These are phyloP conservation scores for Napeogenes inachia DNA, from an alignment of 2,888 invertebrate genomes.

Conservation along the genomic window DNA sequence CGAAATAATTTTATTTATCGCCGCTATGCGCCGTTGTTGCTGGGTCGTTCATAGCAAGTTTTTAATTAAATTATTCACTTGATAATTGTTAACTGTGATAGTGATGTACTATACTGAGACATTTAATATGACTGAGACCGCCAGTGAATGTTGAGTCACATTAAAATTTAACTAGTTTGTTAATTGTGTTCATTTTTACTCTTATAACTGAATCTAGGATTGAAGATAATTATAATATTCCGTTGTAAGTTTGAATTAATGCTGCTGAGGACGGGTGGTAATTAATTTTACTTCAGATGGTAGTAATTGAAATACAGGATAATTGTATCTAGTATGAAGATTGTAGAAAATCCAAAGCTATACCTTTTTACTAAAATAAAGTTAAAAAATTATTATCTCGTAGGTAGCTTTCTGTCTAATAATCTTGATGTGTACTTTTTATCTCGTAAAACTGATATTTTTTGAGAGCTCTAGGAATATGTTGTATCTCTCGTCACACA, in stretches of 20 bases:
- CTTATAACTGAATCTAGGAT: conserved; percentile 3
- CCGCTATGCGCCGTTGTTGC: conserved; percentile 48
- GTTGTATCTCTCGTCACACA: conserved; percentile 27
- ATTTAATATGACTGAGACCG: conserved; percentile 21
- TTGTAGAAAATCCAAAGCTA: not conserved
- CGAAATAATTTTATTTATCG: conserved; percentile 69
- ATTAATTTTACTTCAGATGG: not conserved
- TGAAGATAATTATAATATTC: conserved; percentile 3
- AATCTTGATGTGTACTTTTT: not conserved
- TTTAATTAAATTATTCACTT: conserved; percentile 69
- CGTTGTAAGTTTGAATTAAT: not conserved
- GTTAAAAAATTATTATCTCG: not conserved
- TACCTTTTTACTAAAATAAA: not conserved
- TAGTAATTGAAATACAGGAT: not conserved
- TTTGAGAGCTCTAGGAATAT: conserved; percentile 13
- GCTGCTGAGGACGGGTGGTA: not conserved
- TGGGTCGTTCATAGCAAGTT: conserved; percentile 53
- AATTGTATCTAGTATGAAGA: not conserved
- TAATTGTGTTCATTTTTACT: conserved; percentile 6
- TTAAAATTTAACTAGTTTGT: conserved; percentile 20
- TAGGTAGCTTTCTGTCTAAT: not conserved
- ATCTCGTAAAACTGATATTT: conserved; percentile 4
- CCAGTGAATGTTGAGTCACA: conserved; percentile 16
- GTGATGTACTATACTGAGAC: conserved; percentile 27
- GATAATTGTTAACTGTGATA: conserved; percentile 47